Evolutionary conservation across 2,797 vertebrate species (phyloP).

Genomic region (Cirrhinus mrigala): DNA sequence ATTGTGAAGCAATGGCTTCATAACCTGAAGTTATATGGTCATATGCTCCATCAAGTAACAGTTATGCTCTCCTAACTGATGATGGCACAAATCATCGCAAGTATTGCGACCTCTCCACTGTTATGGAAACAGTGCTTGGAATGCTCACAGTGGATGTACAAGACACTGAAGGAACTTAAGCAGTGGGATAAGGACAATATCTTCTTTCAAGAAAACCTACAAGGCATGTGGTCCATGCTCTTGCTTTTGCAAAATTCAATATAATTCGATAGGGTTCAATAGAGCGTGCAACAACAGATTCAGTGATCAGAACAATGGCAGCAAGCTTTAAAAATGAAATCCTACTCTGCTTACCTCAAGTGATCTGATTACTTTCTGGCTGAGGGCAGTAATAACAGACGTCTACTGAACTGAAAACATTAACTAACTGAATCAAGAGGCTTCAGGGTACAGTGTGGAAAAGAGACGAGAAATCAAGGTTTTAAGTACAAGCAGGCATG

Average conservation of each 20-base stretch:
- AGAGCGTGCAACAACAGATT: slow-evolving; percentile 18
- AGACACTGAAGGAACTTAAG: not conserved
- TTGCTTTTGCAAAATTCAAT: slow-evolving; percentile 33
- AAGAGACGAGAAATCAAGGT: not conserved
- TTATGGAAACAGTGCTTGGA: slow-evolving; percentile 6
- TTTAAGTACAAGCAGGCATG: slow-evolving; percentile 8
- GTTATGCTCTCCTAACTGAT: not conserved
- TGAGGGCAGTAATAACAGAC: slow-evolving; percentile 13
- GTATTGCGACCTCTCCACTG: not conserved
- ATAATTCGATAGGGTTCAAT: slow-evolving; percentile 44
- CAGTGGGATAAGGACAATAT: slow-evolving; percentile 14
- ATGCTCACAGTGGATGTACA: not conserved
- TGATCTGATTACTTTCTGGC: slow-evolving; percentile 45
- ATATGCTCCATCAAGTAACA: not conserved
- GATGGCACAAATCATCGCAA: not conserved
- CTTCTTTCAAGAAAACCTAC: slow-evolving; percentile 33
- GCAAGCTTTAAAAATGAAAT: slow-evolving; percentile 43
- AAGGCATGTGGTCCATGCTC: slow-evolving; percentile 28
- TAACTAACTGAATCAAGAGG: slow-evolving; percentile 19
- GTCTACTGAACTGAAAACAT: slow-evolving; percentile 39
- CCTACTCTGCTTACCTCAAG: slow-evolving; percentile 27
- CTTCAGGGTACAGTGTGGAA: slow-evolving; percentile 23
- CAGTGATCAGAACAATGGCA: slow-evolving; percentile 34
- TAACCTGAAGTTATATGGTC: not conserved
- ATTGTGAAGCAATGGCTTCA: not conserved